Conservation (phyloP, 1,140 invertebrate genomes). For the Cardiocondyla obscurior region DNA sequence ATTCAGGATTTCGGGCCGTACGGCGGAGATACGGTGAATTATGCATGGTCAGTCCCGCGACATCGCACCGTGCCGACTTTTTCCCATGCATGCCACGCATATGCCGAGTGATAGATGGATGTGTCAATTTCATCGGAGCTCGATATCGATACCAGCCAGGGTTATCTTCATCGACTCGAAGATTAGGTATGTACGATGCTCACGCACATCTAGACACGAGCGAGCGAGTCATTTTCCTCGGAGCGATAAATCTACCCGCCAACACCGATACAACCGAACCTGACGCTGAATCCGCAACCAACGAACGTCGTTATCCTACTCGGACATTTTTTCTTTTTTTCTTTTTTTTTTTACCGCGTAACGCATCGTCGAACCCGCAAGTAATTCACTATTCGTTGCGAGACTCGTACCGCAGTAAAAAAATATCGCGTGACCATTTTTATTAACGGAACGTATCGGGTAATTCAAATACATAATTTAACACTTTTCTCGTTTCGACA, state of each 20-base stretch:
- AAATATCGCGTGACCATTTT: not conserved
- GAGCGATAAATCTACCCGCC: slow-evolving; percentile 46
- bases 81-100: slow-evolving; percentile 74
- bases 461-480: not conserved
- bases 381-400: not conserved
- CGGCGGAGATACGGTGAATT: slow-evolving; percentile 63
- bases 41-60: slow-evolving; percentile 69
- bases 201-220: slow-evolving; percentile 25
- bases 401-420: not conserved
- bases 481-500: not conserved
- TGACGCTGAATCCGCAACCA: slow-evolving; percentile 30
- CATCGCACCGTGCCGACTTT: slow-evolving; percentile 55
- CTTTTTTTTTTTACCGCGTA: slow-evolving; percentile 36
- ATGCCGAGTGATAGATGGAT: slow-evolving; percentile 75
- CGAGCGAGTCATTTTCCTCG: slow-evolving; percentile 46
- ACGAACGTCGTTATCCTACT: slow-evolving; percentile 28
- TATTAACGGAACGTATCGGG: slow-evolving; percentile 17
- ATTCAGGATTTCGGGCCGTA: slow-evolving; percentile 78
- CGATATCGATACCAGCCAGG: slow-evolving; percentile 66
- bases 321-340: no score
- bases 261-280: slow-evolving; percentile 4
- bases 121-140: slow-evolving; percentile 76
- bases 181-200: slow-evolving; percentile 58
- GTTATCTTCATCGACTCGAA: slow-evolving; percentile 69
- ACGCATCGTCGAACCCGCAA: slow-evolving; percentile 32